Conservation (phyloP, 2,888 invertebrate genomes). For the Heliconius charithonia region DNA sequence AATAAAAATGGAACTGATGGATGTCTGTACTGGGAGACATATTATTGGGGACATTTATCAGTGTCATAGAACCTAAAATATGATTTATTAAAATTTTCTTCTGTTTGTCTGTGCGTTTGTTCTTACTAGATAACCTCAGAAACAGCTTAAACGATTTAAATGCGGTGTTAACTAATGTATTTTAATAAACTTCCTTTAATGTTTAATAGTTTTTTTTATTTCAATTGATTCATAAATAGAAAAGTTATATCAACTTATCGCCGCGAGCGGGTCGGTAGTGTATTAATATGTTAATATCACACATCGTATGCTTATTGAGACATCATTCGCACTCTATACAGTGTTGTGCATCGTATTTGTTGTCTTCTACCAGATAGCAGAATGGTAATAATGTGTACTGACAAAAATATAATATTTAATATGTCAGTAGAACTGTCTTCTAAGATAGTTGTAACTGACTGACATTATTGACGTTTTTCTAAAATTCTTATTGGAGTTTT, state of each 20-base stretch:
- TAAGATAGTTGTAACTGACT: too few species aligned
- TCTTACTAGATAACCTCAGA: too few species aligned
- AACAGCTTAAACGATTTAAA: too few species aligned
- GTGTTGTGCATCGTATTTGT: not conserved
- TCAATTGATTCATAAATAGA: too few species aligned
- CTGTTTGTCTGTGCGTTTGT: too few species aligned
- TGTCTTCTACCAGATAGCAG: not conserved
- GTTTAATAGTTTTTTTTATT: too few species aligned
- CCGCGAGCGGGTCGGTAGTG: not conserved
- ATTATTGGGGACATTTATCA: not conserved
- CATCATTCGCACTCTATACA: not conserved
- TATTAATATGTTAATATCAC: not conserved
- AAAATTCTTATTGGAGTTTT: too few species aligned
- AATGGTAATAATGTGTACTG: not conserved
- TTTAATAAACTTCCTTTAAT: too few species aligned
- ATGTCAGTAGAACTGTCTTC: too few species aligned
- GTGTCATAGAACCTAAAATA: not conserved
- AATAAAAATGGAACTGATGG: not conserved
- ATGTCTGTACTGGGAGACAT: not conserved
- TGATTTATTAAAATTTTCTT: too few species aligned
- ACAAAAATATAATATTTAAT: not conserved
- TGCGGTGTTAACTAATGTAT: too few species aligned
- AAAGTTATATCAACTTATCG: not conserved
- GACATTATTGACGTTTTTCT: too few species aligned
- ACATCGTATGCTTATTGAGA: not conserved